Percentiles rank a stretch among this genome's conserved stretches.
Conservation (phyloP, 1,140 invertebrate genomes). For the Teleopsis dalmanni region DNA sequence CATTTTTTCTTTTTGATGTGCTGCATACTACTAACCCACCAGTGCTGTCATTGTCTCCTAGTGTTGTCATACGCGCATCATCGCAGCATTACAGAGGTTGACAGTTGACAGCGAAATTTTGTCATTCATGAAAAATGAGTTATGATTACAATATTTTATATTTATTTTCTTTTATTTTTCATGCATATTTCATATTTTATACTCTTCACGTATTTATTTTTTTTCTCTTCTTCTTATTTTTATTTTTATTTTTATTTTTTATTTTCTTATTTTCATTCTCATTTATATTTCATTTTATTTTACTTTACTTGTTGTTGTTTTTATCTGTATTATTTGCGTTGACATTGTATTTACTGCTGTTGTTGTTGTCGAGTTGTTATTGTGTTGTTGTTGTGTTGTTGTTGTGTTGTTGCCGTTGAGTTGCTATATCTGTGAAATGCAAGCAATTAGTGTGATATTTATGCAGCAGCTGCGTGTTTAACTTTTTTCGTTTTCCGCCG, state of each 20-base stretch:
- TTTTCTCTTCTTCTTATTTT: no score
- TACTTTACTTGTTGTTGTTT: neutral
- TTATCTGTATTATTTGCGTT: slow-evolving; percentile 2
- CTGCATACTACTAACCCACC: no score
- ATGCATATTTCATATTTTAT: neutral
- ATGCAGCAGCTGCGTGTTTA: slow-evolving; percentile 9
- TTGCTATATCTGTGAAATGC: slow-evolving; percentile 4
- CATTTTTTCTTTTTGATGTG: no score
- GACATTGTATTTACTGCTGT: neutral
- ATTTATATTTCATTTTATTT: no score
- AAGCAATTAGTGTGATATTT: slow-evolving; percentile 13
- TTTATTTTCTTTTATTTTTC: neutral
- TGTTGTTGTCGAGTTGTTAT: slow-evolving; percentile 2
- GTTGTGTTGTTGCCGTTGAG: neutral
- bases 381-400: neutral
- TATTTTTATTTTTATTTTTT: no score
- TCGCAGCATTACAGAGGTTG: slow-evolving; percentile 6
- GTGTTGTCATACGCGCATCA: slow-evolving; percentile 8
- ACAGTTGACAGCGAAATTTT: slow-evolving; percentile 12
- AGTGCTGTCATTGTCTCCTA: no score
- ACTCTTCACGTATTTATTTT: neutral
- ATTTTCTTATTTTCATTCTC: no score
- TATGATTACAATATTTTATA: slow-evolving; percentile 11
- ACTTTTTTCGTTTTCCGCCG: neutral
- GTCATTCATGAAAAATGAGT: slow-evolving; percentile 14